A percentile compares a stretch with the other conserved stretches of the same genome.
phyloP scores from a whole-genome alignment of 2,797 vertebrate genomes.

The Pelodytes ibericus region DNA sequence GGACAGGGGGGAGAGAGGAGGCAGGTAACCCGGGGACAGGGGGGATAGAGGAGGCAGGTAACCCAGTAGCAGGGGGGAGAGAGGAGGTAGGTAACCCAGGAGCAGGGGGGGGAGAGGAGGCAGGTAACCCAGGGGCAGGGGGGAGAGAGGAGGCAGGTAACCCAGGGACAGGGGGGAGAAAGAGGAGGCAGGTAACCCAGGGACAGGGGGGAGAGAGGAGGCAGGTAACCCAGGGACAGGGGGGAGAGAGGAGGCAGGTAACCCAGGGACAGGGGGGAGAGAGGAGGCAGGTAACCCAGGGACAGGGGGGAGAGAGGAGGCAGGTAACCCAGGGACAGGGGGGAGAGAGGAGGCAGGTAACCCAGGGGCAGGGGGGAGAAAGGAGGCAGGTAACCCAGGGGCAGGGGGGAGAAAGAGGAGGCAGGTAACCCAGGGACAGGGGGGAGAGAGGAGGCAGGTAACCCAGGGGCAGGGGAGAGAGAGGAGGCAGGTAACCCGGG shows the following conservation, averaged over 20 bases:
- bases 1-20: too few species aligned
- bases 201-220: background rate
- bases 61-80: too few species aligned
- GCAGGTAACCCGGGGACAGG: too few species aligned
- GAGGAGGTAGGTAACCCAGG: too few species aligned
- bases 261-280: background rate
- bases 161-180: background rate
- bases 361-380: slow-evolving; percentile 4
- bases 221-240: background rate
- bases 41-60: too few species aligned
- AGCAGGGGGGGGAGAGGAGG: too few species aligned
- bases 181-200: too few species aligned
- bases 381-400: background rate
- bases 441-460: slow-evolving; percentile 10
- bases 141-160: background rate
- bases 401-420: background rate
- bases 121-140: too few species aligned
- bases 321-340: slow-evolving; percentile 53
- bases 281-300: too few species aligned
- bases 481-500: slow-evolving; percentile 3
- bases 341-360: slow-evolving; percentile 17
- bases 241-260: background rate
- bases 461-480: background rate
- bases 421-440: too few species aligned
- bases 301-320: slow-evolving; percentile 7